Evolutionary conservation across 2,797 vertebrate species (phyloP).

Genomic region (Enteromius radiatus): DNA sequence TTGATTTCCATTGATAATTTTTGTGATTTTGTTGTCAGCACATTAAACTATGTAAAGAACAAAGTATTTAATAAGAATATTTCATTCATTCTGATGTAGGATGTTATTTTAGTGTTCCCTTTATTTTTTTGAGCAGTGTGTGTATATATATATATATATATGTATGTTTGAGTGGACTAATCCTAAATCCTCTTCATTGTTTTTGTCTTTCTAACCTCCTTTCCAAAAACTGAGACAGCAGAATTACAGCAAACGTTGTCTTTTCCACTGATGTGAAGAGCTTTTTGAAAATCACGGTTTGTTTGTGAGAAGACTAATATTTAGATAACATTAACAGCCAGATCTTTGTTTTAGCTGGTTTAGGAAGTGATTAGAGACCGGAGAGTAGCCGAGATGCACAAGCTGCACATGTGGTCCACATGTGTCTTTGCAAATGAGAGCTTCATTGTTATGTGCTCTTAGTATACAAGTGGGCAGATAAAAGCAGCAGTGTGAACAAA

Average conservation of each 20-base stretch:
- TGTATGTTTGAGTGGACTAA: background rate
- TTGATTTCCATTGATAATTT: too few species aligned
- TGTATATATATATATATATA: too few species aligned
- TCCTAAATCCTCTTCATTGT: background rate
- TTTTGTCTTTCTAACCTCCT: slow-evolving; percentile 24
- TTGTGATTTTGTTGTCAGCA: too few species aligned
- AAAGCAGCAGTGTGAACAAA: slow-evolving; percentile 63
- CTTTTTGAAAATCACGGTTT: slow-evolving; percentile 28
- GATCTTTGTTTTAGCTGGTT: slow-evolving; percentile 50
- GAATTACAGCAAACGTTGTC: slow-evolving; percentile 19
- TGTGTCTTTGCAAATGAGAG: slow-evolving; percentile 59
- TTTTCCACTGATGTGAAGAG: slow-evolving; percentile 29
- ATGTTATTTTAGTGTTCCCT: too few species aligned
- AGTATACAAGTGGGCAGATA: slow-evolving; percentile 63
- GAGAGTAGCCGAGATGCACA: slow-evolving; percentile 43
- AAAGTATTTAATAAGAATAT: too few species aligned
- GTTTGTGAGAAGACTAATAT: slow-evolving; percentile 54
- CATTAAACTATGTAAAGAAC: too few species aligned
- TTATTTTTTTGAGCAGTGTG: too few species aligned
- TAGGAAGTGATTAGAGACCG: slow-evolving; percentile 57
- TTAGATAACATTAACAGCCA: slow-evolving; percentile 52
- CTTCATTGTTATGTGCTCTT: slow-evolving; percentile 49
- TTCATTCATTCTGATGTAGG: too few species aligned
- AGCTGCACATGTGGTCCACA: slow-evolving; percentile 68
- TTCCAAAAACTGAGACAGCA: background rate